These are phyloP conservation scores for Diplodus sargus DNA, from an alignment of 2,797 vertebrate species.

Conservation along the genomic window DNA sequence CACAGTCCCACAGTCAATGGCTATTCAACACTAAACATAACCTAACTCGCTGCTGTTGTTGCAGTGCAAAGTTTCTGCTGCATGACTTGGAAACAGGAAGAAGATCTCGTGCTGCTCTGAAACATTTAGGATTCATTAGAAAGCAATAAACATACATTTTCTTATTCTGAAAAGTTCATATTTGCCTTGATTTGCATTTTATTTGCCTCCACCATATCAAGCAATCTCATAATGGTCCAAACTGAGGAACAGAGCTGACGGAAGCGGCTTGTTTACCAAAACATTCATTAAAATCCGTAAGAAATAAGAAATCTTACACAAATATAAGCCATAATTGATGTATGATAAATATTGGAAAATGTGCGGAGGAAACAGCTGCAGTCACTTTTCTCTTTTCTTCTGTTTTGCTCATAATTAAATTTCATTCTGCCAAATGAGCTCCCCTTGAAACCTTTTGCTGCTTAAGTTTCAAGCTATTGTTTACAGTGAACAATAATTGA, in stretches of 20 bases:
- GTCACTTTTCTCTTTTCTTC: constrained; percentile 21
- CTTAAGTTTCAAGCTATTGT: constrained; percentile 30
- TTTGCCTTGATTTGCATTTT: constrained; percentile 10
- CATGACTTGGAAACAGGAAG: background rate
- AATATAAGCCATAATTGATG: constrained; percentile 23
- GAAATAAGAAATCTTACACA: constrained; percentile 5
- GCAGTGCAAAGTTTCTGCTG: background rate
- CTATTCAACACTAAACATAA: constrained; percentile 1
- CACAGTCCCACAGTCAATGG: background rate
- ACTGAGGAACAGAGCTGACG: constrained; percentile 1
- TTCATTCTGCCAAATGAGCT: constrained; percentile 19
- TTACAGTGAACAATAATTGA: constrained; percentile 12
- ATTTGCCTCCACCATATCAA: constrained; percentile 3
- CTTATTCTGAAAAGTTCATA: background rate
- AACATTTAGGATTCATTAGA: background rate
- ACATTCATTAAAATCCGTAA: background rate
- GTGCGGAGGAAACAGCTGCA: constrained; percentile 5
- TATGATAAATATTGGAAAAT: constrained; percentile 30
- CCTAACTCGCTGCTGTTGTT: background rate
- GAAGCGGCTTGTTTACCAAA: background rate
- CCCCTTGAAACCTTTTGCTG: constrained; percentile 16
- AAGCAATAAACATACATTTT: constrained; percentile 3
- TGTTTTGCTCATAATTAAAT: constrained; percentile 11
- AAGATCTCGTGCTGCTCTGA: background rate
- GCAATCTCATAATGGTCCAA: background rate